Evolutionary conservation across 1,140 invertebrate genomes (phyloP).

Genomic region (Rhopalosiphum maidis): DNA sequence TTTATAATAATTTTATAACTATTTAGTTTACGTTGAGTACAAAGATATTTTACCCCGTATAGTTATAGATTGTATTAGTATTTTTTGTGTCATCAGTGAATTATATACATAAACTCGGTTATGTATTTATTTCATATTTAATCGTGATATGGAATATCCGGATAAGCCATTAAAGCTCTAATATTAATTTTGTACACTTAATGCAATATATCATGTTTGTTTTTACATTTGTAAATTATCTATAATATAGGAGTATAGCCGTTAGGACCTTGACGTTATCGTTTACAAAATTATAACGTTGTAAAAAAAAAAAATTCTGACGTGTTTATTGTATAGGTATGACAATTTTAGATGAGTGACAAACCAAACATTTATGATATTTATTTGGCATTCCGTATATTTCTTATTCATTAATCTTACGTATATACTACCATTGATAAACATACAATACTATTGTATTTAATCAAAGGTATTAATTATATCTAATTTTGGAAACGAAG

Average conservation of each 20-base stretch:
- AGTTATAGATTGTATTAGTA: not conserved
- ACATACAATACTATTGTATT: too few relatives aligned
- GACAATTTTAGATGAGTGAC: not conserved
- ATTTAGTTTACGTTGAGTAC: not conserved
- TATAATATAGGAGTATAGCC: not conserved
- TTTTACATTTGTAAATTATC: not conserved
- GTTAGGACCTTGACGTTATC: constrained; percentile 1
- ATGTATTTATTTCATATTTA: not conserved
- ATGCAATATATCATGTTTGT: not conserved
- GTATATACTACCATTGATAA: not conserved
- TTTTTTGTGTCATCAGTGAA: not conserved
- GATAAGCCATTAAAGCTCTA: not conserved
- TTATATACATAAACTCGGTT: not conserved
- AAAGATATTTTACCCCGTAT: not conserved
- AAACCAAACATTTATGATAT: not conserved
- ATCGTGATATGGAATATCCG: not conserved
- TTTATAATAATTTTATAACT: not conserved
- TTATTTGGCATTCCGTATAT: not conserved
- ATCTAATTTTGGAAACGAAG: not conserved
- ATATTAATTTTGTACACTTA: not conserved
- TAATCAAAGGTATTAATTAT: not conserved
- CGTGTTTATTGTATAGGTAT: not conserved
- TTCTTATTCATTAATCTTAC: not conserved
- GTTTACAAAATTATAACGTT: not conserved
- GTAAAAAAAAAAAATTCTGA: not conserved